Percentiles rank a stretch among this genome's conserved stretches.
Conservation (phyloP, 1,140 invertebrate species). For the Bacillus rossius region DNA sequence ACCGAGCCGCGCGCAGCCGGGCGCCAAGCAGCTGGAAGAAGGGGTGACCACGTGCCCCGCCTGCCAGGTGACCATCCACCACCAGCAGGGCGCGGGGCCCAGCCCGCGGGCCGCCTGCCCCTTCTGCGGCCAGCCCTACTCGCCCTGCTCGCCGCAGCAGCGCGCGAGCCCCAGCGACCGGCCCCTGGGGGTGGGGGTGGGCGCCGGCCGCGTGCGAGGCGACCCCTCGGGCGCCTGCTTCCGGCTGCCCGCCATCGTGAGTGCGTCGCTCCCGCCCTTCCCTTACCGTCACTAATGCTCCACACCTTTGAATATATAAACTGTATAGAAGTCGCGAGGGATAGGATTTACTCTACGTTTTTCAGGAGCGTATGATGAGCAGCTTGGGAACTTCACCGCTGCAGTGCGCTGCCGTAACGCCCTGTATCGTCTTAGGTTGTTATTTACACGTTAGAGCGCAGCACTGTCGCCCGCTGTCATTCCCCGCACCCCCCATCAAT, state of each 20-base stretch:
- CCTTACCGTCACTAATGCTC: too few species aligned
- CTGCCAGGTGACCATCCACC: constrained; percentile 24
- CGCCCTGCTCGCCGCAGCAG: not conserved
- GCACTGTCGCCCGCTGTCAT: too few species aligned
- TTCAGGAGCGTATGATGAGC: too few species aligned
- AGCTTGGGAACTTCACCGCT: too few species aligned
- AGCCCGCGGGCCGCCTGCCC: constrained; percentile 16
- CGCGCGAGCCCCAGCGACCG: not conserved
- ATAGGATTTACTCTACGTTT: too few species aligned
- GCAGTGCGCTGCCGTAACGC: too few species aligned
- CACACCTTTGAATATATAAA: too few species aligned
- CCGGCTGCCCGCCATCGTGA: constrained; percentile 33
- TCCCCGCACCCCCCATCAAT: too few species aligned
- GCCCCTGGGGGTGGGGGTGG: constrained; percentile 21
- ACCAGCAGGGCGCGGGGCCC: constrained; percentile 11
- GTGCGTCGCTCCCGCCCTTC: too few species aligned
- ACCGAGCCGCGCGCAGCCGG: not conserved
- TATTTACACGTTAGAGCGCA: too few species aligned
- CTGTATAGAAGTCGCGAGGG: too few species aligned
- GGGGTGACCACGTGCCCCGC: constrained; percentile 25
- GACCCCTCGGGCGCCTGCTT: constrained; percentile 26
- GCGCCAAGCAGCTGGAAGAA: constrained; percentile 12
- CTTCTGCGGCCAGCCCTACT: constrained; percentile 28
- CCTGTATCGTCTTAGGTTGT: too few species aligned
- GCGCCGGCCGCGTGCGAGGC: constrained; percentile 24